Evolutionary conservation across 1,140 invertebrate species (phyloP), one percentile per base, ranked within the genome.

Genomic region (Zelostemma sp.): DNA sequence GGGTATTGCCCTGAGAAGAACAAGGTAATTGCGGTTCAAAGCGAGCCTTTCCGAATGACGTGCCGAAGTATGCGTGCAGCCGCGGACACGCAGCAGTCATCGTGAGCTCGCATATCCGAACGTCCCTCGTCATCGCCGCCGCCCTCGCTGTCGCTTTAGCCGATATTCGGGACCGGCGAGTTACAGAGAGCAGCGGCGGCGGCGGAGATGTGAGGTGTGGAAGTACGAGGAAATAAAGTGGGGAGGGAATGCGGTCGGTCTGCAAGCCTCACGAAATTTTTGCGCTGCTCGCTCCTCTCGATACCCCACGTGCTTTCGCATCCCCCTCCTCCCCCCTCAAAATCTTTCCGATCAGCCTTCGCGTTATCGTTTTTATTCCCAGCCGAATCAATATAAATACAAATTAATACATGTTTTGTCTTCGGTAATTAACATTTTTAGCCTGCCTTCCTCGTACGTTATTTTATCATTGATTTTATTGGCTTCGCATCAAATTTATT

Each of bases 231-330:
- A 71, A 73, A 51, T 58, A 31, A 67, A 65, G 80, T 74, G 78
- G 82, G 80, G 79, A 79, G 78, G 74, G 82, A 82, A 84, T 82
- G 82, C 73, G 80, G 82, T 82, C 76, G 76, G 76, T 80, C 77
- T 69, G 78, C 70, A 81, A 72, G 77, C 78, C 76, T 81, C 74
- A 68, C 78, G 60, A 81, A 84, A 82, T 82, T 82, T 82, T 82
- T 76, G 77, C 77, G 57, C 72, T 75, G 70, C 61, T 74, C 72
- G 57, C 69, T 75, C 72, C 71, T 69, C 73, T 68, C 62, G 68
- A 61, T 74, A 68, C 74, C 66, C 72, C 77, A 79, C 80, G 79
- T 81, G 78, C 79, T 80, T 73, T 75, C 60, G 59, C 48, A 50
- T 31, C 45, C 45, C 8, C 40, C 50, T 65, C 56, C 60, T 63